Percentiles rank a stretch among this genome's conserved stretches.
Conservation (phyloP, 1,140 invertebrate genomes). For the Temnothorax longispinosus region DNA sequence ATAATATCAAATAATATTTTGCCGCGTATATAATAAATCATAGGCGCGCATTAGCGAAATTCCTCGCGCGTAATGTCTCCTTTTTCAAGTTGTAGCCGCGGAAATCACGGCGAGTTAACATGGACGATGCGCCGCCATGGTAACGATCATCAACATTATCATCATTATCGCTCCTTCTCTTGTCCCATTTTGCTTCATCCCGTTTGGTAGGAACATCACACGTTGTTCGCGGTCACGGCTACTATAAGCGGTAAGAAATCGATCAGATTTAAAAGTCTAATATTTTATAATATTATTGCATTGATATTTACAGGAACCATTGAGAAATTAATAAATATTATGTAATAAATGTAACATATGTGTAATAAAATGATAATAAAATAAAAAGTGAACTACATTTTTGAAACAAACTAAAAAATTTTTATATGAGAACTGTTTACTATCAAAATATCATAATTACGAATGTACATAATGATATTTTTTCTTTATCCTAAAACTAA, state of each 20-base stretch:
- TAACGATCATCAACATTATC: slow-evolving; percentile 84
- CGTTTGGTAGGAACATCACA: slow-evolving; percentile 67
- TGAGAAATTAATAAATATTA: not conserved
- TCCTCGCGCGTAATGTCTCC: slow-evolving; percentile 68
- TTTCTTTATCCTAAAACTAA: not conserved
- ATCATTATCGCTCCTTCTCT: slow-evolving; percentile 81
- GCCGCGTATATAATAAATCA: slow-evolving; percentile 73
- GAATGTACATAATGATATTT: not conserved
- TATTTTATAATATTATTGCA: not conserved
- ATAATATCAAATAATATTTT: no score
- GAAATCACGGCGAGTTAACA: slow-evolving; percentile 70
- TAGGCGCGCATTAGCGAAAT: slow-evolving; percentile 75
- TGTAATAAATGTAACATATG: not conserved
- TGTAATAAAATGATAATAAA: not conserved
- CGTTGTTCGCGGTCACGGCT: slow-evolving; percentile 79
- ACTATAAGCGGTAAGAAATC: slow-evolving; percentile 53
- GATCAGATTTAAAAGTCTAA: not conserved
- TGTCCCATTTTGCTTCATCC: slow-evolving; percentile 69
- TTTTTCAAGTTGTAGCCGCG: slow-evolving; percentile 56
- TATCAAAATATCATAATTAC: not conserved
- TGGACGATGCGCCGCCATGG: slow-evolving; percentile 76
- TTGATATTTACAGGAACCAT: not conserved
- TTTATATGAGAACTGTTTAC: not conserved
- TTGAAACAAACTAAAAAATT: not conserved
- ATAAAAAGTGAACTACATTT: not conserved